A percentile compares a stretch with the other conserved stretches of the same genome.
Evolutionary conservation across 1,140 invertebrate species (phyloP).

Genomic region (Bombus soroeensis): DNA sequence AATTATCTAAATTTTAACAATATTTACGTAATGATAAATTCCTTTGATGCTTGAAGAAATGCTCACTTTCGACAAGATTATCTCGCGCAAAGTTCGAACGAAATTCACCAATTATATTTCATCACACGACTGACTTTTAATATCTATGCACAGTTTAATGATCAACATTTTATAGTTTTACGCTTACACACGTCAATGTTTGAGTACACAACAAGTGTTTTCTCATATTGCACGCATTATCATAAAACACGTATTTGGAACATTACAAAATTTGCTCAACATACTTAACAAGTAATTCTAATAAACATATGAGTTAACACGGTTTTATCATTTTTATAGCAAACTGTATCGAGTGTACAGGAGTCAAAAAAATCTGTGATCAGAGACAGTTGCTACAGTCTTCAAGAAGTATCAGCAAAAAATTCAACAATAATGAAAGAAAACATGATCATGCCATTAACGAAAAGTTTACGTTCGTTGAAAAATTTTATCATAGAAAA

Average conservation of each 20-base stretch:
- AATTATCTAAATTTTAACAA: slow-evolving; percentile 44
- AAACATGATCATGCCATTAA: not conserved
- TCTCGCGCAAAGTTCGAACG: not conserved
- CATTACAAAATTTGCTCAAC: not conserved
- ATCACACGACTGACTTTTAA: slow-evolving; percentile 8
- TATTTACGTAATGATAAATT: slow-evolving; percentile 46
- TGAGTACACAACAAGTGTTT: not conserved
- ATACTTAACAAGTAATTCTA: not conserved
- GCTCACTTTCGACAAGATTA: slow-evolving; percentile 13
- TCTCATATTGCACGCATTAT: not conserved
- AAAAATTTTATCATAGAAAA: not conserved
- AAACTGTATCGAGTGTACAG: no score
- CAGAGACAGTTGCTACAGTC: not conserved
- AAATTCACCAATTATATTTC: slow-evolving; percentile 39
- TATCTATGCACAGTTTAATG: not conserved
- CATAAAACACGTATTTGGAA: not conserved
- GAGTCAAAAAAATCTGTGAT: not conserved
- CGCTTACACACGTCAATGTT: no score
- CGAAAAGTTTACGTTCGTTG: not conserved
- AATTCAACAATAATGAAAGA: not conserved
- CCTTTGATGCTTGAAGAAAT: not conserved
- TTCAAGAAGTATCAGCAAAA: not conserved
- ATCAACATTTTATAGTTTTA: not conserved
- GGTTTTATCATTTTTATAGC: not conserved
- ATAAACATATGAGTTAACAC: not conserved